Evolutionary conservation across 2,113 vertebrate species (phyloP), one percentile per base, ranked within the genome.

Genomic region (Anguilla rostrata): DNA sequence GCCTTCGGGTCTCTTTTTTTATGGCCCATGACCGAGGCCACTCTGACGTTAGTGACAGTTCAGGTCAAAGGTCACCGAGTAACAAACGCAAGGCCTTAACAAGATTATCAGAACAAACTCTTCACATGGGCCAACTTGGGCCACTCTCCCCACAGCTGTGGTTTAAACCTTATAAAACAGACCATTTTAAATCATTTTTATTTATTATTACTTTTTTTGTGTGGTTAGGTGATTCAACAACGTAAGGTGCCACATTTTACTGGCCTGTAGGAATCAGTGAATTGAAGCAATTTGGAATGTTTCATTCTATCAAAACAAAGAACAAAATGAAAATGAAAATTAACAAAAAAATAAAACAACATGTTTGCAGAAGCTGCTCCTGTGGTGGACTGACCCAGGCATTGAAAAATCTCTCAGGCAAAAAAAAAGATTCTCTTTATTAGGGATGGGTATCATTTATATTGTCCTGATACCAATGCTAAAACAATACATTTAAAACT

Each of bases 1-100:
- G 92, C 93, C 71, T 75, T 94, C 91, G 89, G 89, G 91, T 94
- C 92, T 92, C 92, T 92, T 89, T 90, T 90, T 93, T 94, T 94
- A 94, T 94, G 95, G 95, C 92, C 94, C 93, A 89, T 95, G 94
- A 96, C 94, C 91, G 93, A 94, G 93, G 91, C 89, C 87, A 87
- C 91, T 91, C 91, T 94, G 90, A 92, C 91, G 93, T 92, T 91
- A 93, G 92, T 95, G 94, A 94, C 94, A 94, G 92, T 88, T 12
- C 81, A 93, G 94, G 94, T 89, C 93, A 95, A 93, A 94, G 94
- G 94, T 94, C 94, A 89, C 89, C 89, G 92, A 90, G 93, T 93
- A 94, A 94, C 94, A 92, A 95, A 94, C 90, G 91, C 89, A 95
- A 94, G 90, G 93, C 89, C 90, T 94, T 88, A 92, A 95, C 93